A percentile compares a stretch with the other conserved stretches of the same genome.
Conservation (phyloP, 2,113 vertebrate genomes). For the Dicentrarchus labrax region DNA sequence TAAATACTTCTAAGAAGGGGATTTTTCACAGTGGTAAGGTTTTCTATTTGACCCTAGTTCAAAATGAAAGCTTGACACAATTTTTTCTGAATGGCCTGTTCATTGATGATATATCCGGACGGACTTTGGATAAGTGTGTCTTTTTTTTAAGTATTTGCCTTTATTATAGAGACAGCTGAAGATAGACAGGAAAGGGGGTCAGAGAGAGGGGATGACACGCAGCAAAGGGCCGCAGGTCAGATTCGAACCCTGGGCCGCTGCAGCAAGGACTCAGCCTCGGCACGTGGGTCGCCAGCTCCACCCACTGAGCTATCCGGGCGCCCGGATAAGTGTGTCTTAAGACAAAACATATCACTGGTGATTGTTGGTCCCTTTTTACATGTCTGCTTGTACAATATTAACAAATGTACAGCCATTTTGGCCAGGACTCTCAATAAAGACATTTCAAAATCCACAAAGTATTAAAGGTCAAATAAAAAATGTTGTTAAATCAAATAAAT, state of each 20-base stretch:
- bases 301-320: too few relatives aligned
- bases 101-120: not conserved
- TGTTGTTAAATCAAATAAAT: not conserved
- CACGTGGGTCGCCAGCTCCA: too few relatives aligned
- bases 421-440: too few relatives aligned
- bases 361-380: not conserved
- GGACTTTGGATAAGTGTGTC: not conserved
- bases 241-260: too few relatives aligned
- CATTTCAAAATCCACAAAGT: not conserved
- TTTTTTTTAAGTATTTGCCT: too few relatives aligned
- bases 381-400: not conserved
- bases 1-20: constrained; percentile 51
- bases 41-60: constrained; percentile 10
- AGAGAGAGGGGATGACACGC: too few relatives aligned
- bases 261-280: too few relatives aligned
- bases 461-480: not conserved
- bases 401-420: not conserved
- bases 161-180: too few relatives aligned
- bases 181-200: too few relatives aligned
- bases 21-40: constrained; percentile 26
- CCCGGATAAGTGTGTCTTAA: not conserved
- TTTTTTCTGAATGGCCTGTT: not conserved
- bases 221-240: too few relatives aligned
- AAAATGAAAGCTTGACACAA: constrained; percentile 26
- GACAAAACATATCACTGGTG: not conserved